These are phyloP conservation scores for Lysandra coridon DNA, from an alignment of 2,888 invertebrate species.

Conservation along the genomic window DNA sequence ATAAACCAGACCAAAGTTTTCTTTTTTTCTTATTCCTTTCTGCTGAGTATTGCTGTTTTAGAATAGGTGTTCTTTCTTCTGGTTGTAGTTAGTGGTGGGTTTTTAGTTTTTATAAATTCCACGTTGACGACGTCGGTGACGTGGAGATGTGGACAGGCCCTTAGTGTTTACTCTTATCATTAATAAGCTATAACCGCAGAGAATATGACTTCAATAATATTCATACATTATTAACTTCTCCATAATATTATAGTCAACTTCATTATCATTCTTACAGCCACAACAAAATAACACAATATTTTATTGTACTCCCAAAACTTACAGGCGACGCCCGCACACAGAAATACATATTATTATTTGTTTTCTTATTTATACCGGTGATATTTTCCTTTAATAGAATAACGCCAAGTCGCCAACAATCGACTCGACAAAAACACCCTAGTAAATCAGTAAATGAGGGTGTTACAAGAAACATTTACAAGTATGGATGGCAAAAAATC, in stretches of 20 bases:
- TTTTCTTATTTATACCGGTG: neutral
- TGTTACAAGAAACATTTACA: constrained; percentile 28
- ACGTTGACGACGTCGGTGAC: no score
- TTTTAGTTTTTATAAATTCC: no score
- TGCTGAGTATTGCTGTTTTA: neutral
- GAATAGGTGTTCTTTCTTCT: neutral
- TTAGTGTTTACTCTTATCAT: no score
- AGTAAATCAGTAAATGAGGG: constrained; percentile 20
- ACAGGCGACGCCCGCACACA: neutral
- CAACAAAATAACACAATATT: no score
- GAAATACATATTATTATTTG: neutral
- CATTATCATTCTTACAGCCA: no score
- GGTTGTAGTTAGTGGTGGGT: no score
- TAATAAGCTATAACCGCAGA: no score
- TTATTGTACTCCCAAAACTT: neutral
- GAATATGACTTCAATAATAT: no score
- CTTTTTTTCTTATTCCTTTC: neutral
- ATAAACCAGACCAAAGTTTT: neutral
- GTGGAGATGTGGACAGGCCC: no score
- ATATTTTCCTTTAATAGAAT: neutral
- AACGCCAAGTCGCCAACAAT: constrained; percentile 6
- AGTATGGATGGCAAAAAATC: constrained; percentile 39
- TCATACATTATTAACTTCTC: no score
- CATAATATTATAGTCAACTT: no score
- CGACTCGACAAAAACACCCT: neutral